Base-by-base conservation (phyloP, 2,888 invertebrate species). In the Rhyacophila evoluta region DNA sequence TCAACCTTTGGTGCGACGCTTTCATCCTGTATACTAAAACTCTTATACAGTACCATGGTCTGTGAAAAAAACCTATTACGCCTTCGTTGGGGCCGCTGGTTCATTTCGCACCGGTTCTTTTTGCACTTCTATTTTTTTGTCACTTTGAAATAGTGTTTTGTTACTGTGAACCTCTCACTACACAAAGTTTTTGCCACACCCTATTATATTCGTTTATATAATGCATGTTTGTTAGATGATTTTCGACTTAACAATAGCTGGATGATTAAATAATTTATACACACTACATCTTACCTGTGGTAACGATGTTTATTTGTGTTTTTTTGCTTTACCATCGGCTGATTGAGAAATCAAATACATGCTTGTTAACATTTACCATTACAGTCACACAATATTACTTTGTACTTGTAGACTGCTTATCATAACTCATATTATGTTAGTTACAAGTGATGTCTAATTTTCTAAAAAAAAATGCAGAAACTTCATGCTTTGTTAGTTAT, bases 81-180 rank as follows among this genome's bases (percentile, higher is more conserved):
- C 55, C 19, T 55, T 55, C 25, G 55, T 55, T 10, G 55, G 55
- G 10, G 55, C 55, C 55, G 55, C 25, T 55, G 55, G 55, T 19
- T 55, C 25, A 12, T 55, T 55, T 55, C 55, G 19, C 55, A 55
- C 19, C 55, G 19, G 19, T 19, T 19, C 55, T 55, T 55, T 55
- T 55, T 55, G 55, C 55, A 55, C 55, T 55, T 55, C 19, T 55
- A 55, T 55, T 55, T 55, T n/a, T 55, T 55, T 55, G 55, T 55
- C 55, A 25, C 15, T 55, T 55, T 55, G 55, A 55, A 55, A 55
- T 55, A 55, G 55, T 55, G 55, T 55, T 55, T 19, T 1, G 10
- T 25, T 55, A 8, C 55, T 55, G 55, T 19, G 55, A 55, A 55
- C 55, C 15, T 55, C 25, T 55, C 55, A 55, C 19, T 25, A 55